These are phyloP conservation scores for Volucella zonaria DNA, from an alignment of 2,888 invertebrate species.

Conservation along the genomic window DNA sequence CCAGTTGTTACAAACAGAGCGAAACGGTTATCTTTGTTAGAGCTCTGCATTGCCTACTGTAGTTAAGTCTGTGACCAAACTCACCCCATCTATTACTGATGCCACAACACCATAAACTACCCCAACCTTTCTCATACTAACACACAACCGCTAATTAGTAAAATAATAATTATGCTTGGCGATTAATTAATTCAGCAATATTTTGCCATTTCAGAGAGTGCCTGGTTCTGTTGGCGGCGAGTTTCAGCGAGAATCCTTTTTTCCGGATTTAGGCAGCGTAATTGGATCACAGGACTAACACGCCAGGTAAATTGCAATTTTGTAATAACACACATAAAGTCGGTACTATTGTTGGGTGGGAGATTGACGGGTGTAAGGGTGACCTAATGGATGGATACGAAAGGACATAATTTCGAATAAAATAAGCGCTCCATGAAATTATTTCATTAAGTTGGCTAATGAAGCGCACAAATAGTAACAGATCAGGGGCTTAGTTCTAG, in stretches of 20 bases:
- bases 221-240: conserved; percentile 15
- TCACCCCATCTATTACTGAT: too few relatives aligned
- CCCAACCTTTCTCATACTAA: neutral
- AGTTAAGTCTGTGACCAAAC: neutral
- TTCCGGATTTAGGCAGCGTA: conserved; percentile 50
- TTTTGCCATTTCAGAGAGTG: conserved; percentile 68
- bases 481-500: conserved; percentile 28
- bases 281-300: conserved; percentile 59
- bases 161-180: conserved; percentile 65
- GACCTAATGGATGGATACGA: neutral
- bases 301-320: conserved; percentile 61
- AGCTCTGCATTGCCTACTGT: neutral
- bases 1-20: neutral
- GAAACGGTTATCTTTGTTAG: conserved; percentile 54
- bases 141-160: conserved; percentile 58
- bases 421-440: conserved; percentile 48
- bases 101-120: neutral
- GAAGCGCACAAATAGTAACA: conserved; percentile 47
- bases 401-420: conserved; percentile 1
- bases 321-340: conserved; percentile 31
- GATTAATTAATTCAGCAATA: conserved; percentile 69
- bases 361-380: neutral
- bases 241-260: conserved; percentile 52
- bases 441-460: conserved; percentile 50
- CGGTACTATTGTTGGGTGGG: neutral